phyloP scores from a whole-genome alignment of 92 coral and sea anemone genomes.

The Actinernus sp. region DNA sequence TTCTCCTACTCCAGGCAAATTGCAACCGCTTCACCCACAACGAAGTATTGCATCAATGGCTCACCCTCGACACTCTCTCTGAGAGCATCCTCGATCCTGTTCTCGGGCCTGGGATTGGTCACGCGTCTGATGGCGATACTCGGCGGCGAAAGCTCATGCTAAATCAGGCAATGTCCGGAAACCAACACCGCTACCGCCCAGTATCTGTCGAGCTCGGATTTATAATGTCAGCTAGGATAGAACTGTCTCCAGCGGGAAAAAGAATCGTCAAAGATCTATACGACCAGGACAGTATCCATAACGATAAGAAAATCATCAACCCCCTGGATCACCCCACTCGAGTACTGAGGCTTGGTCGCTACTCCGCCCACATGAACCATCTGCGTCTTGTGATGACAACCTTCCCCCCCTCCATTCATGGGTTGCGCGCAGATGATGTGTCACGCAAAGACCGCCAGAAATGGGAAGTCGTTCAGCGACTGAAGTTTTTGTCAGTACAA shows the following conservation, averaged over 20 bases:
- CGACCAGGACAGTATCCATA: conserved; percentile 56
- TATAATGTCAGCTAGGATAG: conserved; percentile 34
- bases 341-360: conserved; percentile 39
- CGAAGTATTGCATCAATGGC: conserved; percentile 66
- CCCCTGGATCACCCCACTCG: conserved; percentile 49
- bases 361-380: conserved; percentile 37
- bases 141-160: conserved; percentile 43
- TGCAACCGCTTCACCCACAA: conserved; percentile 62
- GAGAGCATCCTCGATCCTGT: conserved; percentile 55
- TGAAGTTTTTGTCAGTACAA: conserved; percentile 55
- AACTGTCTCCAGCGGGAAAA: conserved; percentile 48
- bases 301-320: conserved; percentile 46
- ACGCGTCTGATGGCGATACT: conserved; percentile 55
- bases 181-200: conserved; percentile 17
- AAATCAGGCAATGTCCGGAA: conserved; percentile 10
- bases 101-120: conserved; percentile 63
- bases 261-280: conserved; percentile 19
- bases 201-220: conserved; percentile 30
- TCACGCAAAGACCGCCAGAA: conserved; percentile 58
- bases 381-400: conserved; percentile 9
- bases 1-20: conserved; percentile 57
- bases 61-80: conserved; percentile 41
- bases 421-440: conserved; percentile 20
- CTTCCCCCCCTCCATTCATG: conserved; percentile 7
- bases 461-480: conserved; percentile 67